Evolutionary conservation across 35 echinoderm and acorn worm species (phyloP).

Genomic region (Ophioderma brevispina): DNA sequence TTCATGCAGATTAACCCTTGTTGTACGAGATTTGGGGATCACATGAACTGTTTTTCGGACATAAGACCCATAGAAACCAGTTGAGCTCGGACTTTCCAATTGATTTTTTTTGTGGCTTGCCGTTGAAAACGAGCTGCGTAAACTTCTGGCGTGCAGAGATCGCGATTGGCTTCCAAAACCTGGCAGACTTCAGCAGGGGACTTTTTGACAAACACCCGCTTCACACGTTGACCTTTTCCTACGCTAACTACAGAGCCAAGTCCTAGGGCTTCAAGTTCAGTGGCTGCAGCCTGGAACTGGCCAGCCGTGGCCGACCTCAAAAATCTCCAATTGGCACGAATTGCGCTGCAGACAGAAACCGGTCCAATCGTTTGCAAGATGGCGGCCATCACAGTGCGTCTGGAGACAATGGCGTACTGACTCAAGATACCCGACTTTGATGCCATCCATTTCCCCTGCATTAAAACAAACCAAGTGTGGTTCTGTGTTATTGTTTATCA

Average conservation of each 20-base stretch:
- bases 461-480: too few species aligned
- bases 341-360: background rate
- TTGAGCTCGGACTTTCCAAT: background rate
- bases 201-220: background rate
- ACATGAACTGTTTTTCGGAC: constrained; percentile 1
- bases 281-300: background rate
- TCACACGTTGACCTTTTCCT: background rate
- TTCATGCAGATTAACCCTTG: too few species aligned
- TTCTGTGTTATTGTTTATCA: too few species aligned
- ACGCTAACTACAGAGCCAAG: background rate
- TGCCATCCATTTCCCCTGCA: too few species aligned
- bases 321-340: background rate
- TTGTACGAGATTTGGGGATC: background rate
- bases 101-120: background rate
- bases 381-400: background rate
- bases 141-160: background rate
- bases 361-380: background rate
- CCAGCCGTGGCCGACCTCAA: background rate
- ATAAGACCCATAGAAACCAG: background rate
- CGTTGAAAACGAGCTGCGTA: background rate
- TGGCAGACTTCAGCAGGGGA: background rate
- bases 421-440: background rate
- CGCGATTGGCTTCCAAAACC: background rate
- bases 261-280: background rate
- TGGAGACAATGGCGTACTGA: background rate